Conservation (phyloP, 30 jellyfish, hydroid and myxozoan species). For the Rhopilema esculentum region DNA sequence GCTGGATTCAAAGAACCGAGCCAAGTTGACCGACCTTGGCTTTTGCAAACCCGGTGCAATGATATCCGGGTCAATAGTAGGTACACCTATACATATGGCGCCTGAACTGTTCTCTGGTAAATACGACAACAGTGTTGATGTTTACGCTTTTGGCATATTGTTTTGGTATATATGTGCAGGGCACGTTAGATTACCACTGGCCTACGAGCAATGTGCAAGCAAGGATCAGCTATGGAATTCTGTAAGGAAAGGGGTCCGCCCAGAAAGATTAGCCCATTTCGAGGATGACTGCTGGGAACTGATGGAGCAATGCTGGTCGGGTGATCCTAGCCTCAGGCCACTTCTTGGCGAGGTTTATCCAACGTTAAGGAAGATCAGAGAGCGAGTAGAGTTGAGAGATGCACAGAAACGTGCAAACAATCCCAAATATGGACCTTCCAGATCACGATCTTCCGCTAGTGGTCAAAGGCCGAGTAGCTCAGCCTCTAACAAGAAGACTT, state of each 20-base stretch:
- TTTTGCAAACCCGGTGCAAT: conserved; percentile 99
- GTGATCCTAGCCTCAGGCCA: conserved; percentile 91
- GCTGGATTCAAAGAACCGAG: conserved; percentile 97
- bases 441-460: conserved; percentile 61
- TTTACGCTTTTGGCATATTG: conserved; percentile 95
- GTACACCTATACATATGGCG: conserved; percentile 99
- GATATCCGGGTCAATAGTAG: conserved; percentile 99
- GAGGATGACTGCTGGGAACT: conserved; percentile 99
- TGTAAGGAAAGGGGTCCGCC: conserved; percentile 97
- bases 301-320: conserved; percentile 99
- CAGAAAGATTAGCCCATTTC: conserved; percentile 95
- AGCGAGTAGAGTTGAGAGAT: conserved; percentile 91
- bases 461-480: conserved; percentile 30
- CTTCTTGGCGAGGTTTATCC: conserved; percentile 95
- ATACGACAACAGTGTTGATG: conserved; percentile 98
- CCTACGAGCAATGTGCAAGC: conserved; percentile 98
- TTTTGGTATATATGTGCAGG: conserved; percentile 99
- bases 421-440: conserved; percentile 77
- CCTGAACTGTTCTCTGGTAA: conserved; percentile 98
- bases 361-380: conserved; percentile 80
- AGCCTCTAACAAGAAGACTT: conserved; percentile 33
- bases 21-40: conserved; percentile 96
- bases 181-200: conserved; percentile 94
- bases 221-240: conserved; percentile 99
- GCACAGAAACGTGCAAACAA: conserved; percentile 93